Conservation (phyloP, 2,888 invertebrate species). For the Drosophila borealis region DNA sequence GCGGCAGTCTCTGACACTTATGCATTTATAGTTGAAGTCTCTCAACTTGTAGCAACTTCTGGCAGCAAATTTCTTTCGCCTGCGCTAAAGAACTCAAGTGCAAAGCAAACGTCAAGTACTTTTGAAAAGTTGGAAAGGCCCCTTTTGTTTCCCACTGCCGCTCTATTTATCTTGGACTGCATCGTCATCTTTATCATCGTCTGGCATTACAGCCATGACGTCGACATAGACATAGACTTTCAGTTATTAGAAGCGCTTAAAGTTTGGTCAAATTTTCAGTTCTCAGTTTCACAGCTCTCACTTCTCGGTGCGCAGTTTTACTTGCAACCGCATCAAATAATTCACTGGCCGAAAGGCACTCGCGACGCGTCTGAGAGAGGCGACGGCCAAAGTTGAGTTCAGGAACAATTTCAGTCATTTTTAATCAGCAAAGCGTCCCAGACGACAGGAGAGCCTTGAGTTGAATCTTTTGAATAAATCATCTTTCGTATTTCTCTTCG, state of each 20-base stretch:
- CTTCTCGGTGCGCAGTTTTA: constrained; percentile 3
- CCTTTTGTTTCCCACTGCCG: neutral
- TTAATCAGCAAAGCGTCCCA: constrained; percentile 25
- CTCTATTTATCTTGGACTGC: constrained; percentile 39
- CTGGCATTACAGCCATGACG: constrained; percentile 20
- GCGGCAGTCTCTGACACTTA: neutral
- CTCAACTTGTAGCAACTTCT: constrained; percentile 7
- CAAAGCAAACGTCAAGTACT: constrained; percentile 40
- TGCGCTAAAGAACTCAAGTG: constrained; percentile 31
- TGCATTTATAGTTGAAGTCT: constrained; percentile 10
- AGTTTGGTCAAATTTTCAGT: constrained; percentile 51
- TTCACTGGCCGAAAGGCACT: constrained; percentile 13
- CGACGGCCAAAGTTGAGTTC: constrained; percentile 25
- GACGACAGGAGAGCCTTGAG: constrained; percentile 7
- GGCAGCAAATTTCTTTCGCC: constrained; percentile 18
- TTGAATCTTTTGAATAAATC: constrained; percentile 1
- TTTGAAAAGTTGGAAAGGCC: constrained; percentile 36
- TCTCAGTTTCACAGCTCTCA: constrained; percentile 7
- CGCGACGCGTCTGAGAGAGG: constrained; percentile 4
- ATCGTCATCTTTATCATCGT: constrained; percentile 38
- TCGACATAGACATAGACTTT: constrained; percentile 14
- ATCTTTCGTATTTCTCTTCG: neutral
- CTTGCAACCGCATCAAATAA: constrained; percentile 17
- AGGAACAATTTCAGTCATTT: constrained; percentile 37
- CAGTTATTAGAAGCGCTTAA: constrained; percentile 54